Base-by-base conservation (phyloP, 1,140 invertebrate species). In the Eciton burchellii region DNA sequence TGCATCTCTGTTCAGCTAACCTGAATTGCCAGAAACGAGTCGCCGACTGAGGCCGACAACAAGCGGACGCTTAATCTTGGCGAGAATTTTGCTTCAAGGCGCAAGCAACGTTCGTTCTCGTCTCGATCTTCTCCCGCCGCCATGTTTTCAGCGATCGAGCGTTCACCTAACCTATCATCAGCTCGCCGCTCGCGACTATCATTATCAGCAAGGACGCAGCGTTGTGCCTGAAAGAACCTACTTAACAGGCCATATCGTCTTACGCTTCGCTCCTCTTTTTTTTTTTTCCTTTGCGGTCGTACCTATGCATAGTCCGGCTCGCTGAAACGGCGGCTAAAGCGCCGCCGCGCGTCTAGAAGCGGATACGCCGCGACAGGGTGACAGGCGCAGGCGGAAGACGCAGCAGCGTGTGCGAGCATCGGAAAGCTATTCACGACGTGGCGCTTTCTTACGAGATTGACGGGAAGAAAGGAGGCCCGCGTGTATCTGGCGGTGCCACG, bases 371-470 rank as follows among this genome's bases (percentile, higher is more conserved):
- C 74, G 63, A 57, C 74, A 79, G 49, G 24, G 43, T 79, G 74
- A 79, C 74, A 79, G 74, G 21, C 52, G n/a, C 49, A 68, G 74
- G n/a, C n/a, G n/a, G 49, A 79, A 79, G 63, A 68, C 74, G 16
- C 49, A 29, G 35, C 19, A 41, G 19, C 35, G 62, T 56, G 21
- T 11, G 49, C 49, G 49, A 77, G 62, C 62, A 79, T 79, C 74
- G 63, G 74, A 79, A 79, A 79, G 74, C 74, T 57, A 79, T 79
- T 79, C 74, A 56, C 74, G 35, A 79, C n/a, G 49, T 21, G 49
- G 29, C 52, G 62, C 74, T 79, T 79, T 79, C 74, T 79, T 79
- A 70, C 49, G 49, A 43, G 74, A 79, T 79, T 79, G 74, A 79
- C 74, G 24, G 49, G 47, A 54, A 79, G 74, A 68, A 77, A 77